Conservation (phyloP, 2,888 invertebrate genomes). For the Xestoiulus laeticollis region DNA sequence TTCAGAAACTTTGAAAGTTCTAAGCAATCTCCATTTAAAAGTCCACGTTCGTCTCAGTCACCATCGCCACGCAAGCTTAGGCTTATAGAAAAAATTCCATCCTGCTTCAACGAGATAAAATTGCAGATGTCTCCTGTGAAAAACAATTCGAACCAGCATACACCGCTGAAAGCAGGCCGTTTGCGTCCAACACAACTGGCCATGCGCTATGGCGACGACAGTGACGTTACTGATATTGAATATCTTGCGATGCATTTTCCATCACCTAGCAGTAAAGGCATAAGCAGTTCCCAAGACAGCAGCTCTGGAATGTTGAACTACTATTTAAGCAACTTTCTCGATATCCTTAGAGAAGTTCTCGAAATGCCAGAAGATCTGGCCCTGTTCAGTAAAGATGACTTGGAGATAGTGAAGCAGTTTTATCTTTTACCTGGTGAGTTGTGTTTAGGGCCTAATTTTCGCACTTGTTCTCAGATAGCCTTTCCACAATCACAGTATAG, state of each 20-base stretch:
- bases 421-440: conserved; percentile 36
- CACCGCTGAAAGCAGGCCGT: background rate
- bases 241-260: background rate
- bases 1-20: background rate
- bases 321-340: conserved; percentile 32
- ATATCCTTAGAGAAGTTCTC: conserved; percentile 34
- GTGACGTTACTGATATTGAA: background rate
- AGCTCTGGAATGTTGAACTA: background rate
- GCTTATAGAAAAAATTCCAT: background rate
- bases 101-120: background rate
- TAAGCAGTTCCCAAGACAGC: background rate
- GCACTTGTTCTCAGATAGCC: too few species aligned
- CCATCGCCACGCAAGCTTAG: background rate
- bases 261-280: background rate
- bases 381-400: conserved; percentile 11
- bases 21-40: background rate
- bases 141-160: background rate
- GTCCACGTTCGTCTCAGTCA: background rate
- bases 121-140: background rate
- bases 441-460: too few species aligned
- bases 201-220: too few species aligned
- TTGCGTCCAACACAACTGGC: background rate
- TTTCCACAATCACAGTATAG: too few species aligned
- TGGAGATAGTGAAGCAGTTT: conserved; percentile 13
- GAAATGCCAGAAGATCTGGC: background rate